Percentiles rank a stretch among this genome's conserved stretches.
Conservation (phyloP, 2,797 vertebrate species). For the Gymnoscopelus microlampas region DNA sequence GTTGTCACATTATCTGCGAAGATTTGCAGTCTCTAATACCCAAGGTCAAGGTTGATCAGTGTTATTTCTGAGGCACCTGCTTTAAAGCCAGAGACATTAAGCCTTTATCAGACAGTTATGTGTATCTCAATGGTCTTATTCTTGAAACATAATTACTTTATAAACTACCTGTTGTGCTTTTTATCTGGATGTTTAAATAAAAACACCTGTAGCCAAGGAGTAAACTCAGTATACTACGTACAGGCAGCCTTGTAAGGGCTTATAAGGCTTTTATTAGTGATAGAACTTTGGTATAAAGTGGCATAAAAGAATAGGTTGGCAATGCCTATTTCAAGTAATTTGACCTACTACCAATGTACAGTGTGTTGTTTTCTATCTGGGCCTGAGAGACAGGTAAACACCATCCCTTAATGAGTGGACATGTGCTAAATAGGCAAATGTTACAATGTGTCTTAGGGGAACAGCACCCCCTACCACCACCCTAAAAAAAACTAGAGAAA, state of each 20-base stretch:
- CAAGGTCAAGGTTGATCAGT: constrained; percentile 72
- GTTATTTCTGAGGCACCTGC: constrained; percentile 67
- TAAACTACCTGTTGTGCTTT: constrained; percentile 62
- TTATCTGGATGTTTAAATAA: constrained; percentile 60
- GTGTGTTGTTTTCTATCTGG: constrained; percentile 31
- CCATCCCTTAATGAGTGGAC: too few relatives aligned
- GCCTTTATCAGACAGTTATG: constrained; percentile 73
- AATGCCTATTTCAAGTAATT: constrained; percentile 39
- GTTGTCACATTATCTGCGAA: constrained; percentile 58
- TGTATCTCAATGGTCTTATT: constrained; percentile 59
- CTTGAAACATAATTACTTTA: constrained; percentile 35
- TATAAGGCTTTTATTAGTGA: constrained; percentile 52
- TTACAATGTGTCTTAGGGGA: too few relatives aligned
- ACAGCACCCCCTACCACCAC: too few relatives aligned
- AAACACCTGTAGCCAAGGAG: constrained; percentile 51
- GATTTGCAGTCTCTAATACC: constrained; percentile 66
- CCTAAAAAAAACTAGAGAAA: constrained; percentile 3
- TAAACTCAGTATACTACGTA: constrained; percentile 61
- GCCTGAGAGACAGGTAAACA: constrained; percentile 34
- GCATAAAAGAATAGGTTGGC: constrained; percentile 28
- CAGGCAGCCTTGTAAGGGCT: constrained; percentile 63
- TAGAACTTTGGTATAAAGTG: constrained; percentile 34
- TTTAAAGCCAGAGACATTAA: constrained; percentile 68
- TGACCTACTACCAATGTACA: constrained; percentile 24
- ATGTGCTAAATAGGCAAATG: constrained; percentile 2